Evolutionary conservation across 1,140 invertebrate species (phyloP).

Genomic region (Arctopsyche grandis): DNA sequence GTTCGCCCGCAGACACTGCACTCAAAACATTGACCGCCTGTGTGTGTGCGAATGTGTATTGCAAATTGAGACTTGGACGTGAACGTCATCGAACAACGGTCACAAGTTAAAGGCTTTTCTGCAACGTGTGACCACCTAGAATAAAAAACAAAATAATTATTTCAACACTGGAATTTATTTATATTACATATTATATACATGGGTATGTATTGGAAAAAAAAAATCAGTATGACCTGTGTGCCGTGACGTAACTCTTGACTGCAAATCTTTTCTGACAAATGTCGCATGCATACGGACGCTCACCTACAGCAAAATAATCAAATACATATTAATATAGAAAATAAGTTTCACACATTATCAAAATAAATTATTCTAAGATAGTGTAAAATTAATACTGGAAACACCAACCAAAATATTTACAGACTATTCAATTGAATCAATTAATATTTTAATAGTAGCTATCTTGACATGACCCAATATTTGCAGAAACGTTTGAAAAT

Average conservation of each 20-base stretch:
- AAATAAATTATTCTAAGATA: neutral
- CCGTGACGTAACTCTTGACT: conserved; percentile 80
- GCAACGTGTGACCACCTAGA: conserved; percentile 77
- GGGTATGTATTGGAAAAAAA: neutral
- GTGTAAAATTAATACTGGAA: neutral
- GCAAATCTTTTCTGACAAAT: conserved; percentile 81
- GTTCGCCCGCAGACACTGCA: conserved; percentile 77
- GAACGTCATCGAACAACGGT: conserved; percentile 77
- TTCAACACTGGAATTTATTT: neutral
- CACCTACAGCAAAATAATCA: conserved; percentile 62
- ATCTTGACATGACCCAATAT: too few relatives aligned
- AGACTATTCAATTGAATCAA: too few relatives aligned
- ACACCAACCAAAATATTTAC: too few relatives aligned
- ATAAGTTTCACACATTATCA: neutral
- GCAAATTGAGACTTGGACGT: conserved; percentile 77
- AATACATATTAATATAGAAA: neutral
- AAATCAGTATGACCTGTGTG: conserved; percentile 67
- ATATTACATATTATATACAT: neutral
- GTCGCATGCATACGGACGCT: conserved; percentile 78
- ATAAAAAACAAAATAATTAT: conserved; percentile 30
- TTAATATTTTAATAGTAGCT: too few relatives aligned
- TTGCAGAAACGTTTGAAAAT: too few relatives aligned
- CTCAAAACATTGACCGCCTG: conserved; percentile 74
- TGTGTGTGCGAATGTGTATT: conserved; percentile 78
- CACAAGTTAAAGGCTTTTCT: conserved; percentile 77